Percentiles rank a stretch among this genome's conserved stretches.
These are phyloP conservation scores for Smithornis capensis DNA, from an alignment of 2,113 vertebrate genomes.

Conservation along the genomic window DNA sequence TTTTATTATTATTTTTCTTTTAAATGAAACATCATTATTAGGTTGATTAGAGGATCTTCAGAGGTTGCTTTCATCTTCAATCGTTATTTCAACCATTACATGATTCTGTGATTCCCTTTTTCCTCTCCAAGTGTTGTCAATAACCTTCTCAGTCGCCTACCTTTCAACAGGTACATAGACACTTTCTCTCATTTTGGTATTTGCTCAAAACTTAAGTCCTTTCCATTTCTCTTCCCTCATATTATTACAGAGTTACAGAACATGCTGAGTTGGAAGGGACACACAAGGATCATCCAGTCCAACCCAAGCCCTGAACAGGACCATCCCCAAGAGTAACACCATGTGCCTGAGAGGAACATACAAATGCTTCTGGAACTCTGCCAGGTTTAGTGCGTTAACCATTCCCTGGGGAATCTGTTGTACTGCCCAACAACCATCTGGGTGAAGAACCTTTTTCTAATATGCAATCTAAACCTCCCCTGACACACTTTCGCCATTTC, in stretches of 20 bases:
- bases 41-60: neutral
- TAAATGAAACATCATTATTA: neutral
- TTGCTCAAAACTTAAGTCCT: neutral
- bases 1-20: neutral
- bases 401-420: neutral
- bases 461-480: neutral
- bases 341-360: neutral
- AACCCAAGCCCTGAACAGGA: neutral
- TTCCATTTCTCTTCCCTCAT: neutral
- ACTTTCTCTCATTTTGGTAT: neutral
- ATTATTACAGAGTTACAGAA: neutral
- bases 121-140: neutral
- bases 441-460: neutral
- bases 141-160: neutral
- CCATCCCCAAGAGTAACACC: neutral
- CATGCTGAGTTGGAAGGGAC: neutral
- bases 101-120: neutral
- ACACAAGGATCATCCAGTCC: neutral
- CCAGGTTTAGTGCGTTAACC: neutral
- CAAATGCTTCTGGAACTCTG: neutral
- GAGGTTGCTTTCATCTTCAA: neutral
- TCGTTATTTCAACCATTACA: neutral
- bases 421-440: neutral
- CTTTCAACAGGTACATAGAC: neutral
- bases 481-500: neutral